These are phyloP conservation scores for Gorsachius magnificus DNA, from an alignment of 2,797 vertebrate genomes.

Conservation along the genomic window DNA sequence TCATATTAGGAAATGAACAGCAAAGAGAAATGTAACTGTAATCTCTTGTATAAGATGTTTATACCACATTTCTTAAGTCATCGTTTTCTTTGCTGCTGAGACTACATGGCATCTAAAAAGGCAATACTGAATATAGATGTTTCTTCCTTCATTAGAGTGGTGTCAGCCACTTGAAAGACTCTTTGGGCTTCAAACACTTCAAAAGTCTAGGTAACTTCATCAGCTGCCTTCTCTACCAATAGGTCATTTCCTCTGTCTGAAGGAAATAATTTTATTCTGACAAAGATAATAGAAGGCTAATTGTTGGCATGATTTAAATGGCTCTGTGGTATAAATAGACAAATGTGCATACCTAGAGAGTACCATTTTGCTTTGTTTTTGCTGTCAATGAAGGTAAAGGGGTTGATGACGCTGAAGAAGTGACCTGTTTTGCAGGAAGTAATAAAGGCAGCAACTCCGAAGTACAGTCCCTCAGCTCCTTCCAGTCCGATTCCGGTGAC, in stretches of 20 bases:
- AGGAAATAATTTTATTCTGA: slow-evolving; percentile 39
- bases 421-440: slow-evolving; percentile 92
- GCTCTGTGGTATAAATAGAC: not conserved
- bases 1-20: slow-evolving; percentile 32
- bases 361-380: slow-evolving; percentile 66
- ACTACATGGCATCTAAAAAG: slow-evolving; percentile 1
- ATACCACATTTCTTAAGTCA: slow-evolving; percentile 51
- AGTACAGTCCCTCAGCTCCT: slow-evolving; percentile 95
- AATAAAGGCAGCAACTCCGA: slow-evolving; percentile 96
- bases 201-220: slow-evolving; percentile 23
- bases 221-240: slow-evolving; percentile 14
- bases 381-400: slow-evolving; percentile 84
- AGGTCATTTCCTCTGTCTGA: slow-evolving; percentile 20
- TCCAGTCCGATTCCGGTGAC: slow-evolving; percentile 95
- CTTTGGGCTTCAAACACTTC: slow-evolving; percentile 27
- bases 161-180: slow-evolving; percentile 54
- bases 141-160: not conserved
- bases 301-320: not conserved
- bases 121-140: not conserved
- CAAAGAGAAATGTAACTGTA: slow-evolving; percentile 41
- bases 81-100: slow-evolving; percentile 34
- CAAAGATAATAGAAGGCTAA: not conserved
- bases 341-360: not conserved
- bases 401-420: slow-evolving; percentile 88
- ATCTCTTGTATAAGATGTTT: slow-evolving; percentile 65